Conservation (phyloP, 1,140 invertebrate species). For the Helicoverpa armigera region DNA sequence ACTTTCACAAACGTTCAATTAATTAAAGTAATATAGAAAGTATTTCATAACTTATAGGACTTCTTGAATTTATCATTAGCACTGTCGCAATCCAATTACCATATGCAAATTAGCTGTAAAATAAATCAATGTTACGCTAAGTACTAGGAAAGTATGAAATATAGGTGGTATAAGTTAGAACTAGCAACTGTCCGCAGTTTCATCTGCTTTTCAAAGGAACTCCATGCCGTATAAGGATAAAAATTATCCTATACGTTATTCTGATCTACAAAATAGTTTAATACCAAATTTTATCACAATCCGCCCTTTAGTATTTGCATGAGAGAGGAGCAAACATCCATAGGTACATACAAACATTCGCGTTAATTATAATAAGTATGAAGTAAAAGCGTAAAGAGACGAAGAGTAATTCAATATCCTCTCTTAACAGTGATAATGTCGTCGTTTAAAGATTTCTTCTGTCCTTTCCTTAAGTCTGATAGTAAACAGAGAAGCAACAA, state of each 20-base stretch:
- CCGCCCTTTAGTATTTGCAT: too few species aligned
- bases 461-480: constrained; percentile 47
- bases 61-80: neutral
- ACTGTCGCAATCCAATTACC: constrained; percentile 4
- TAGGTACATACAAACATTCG: neutral
- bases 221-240: too few species aligned
- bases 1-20: constrained; percentile 31
- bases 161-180: too few species aligned
- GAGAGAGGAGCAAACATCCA: neutral
- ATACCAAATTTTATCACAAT: too few species aligned
- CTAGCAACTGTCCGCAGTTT: too few species aligned
- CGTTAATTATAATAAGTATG: neutral
- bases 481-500: constrained; percentile 71
- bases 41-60: constrained; percentile 14
- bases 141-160: too few species aligned
- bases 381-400: constrained; percentile 9
- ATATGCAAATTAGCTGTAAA: neutral
- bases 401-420: constrained; percentile 8
- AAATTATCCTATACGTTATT: too few species aligned
- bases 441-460: constrained; percentile 27
- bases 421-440: constrained; percentile 32
- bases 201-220: too few species aligned
- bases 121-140: neutral
- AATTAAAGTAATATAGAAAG: neutral
- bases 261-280: too few species aligned